Base-by-base conservation (phyloP, 2,888 invertebrate genomes). In the Oscheius sp. region DNA sequence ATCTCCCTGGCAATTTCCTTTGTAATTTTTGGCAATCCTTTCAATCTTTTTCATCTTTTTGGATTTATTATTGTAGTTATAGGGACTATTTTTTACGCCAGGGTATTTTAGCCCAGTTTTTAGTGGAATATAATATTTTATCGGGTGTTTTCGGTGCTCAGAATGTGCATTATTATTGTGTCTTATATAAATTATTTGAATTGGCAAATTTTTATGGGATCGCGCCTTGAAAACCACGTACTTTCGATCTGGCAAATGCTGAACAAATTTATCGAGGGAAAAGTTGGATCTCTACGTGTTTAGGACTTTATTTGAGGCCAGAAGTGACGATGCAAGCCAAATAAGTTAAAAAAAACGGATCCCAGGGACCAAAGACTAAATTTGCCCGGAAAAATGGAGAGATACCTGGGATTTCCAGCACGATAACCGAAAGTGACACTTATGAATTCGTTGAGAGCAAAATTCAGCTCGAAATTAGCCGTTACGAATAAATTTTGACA, bases 1-100 rank as follows among this genome's bases (percentile, higher is more conserved):
- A 92, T 95, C 53, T 96, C 96, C 0, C 91, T 99, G 27, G 89
- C 98, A 21, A 93, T 99, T 88, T 97, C 97, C 0, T 95, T 99
- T 81, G 85, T 94, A 27, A 95, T 97, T 89, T 99, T 99, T 88
- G 92, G 93, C 84, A 98, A 98, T 91, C 93, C 94, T 0, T 98
- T 99, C 88, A 97, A 96, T 0, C 9, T 92, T 0, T 92, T 92
- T 58, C 98, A 99, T 89, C 96, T 96, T 95, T 86, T 94, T 49
- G 97, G 97, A 5, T 95, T 97, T 0, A 86, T 92, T 0, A 90
- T 95, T 64, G 97, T 99, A 1, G 98, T 99, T 89, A 89, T 93
- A 1, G 98, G 99, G 1, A 97, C 97, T 0, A 90, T 96, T 75
- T 92, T 96, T 86, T 98, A 97, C 88, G 94, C 95, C 0, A 95